Evolutionary conservation across 1,140 invertebrate genomes (phyloP).

Genomic region (Harpegnathos saltator): DNA sequence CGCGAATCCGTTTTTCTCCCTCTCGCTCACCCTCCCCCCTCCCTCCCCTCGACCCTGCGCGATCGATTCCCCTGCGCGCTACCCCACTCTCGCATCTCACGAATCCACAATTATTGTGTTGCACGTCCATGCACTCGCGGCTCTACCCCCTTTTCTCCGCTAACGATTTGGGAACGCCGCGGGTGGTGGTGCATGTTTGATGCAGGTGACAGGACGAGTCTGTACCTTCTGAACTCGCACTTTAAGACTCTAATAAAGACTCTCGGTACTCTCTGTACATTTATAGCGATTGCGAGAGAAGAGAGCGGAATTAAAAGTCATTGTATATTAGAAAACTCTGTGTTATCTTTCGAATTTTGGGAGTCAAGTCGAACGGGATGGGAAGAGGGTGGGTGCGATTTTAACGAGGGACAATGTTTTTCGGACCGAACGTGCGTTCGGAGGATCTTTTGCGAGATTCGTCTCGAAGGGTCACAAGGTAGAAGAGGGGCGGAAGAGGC

Average conservation of each 20-base stretch:
- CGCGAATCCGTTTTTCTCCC: slow-evolving; percentile 23
- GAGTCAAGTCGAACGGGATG: no score
- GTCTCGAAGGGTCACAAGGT: slow-evolving; percentile 43
- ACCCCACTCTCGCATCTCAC: background rate
- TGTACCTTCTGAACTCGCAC: background rate
- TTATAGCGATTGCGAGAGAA: no score
- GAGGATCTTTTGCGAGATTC: slow-evolving; percentile 45
- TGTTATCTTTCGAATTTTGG: background rate
- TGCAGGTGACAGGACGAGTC: background rate
- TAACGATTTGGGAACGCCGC: background rate
- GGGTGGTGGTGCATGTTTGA: background rate
- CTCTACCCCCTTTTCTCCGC: background rate
- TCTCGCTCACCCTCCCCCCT: no score
- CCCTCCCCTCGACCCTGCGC: background rate
- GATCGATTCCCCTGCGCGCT: slow-evolving; percentile 34
- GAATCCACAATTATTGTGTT: background rate
- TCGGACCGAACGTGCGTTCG: slow-evolving; percentile 46
- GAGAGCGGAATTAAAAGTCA: no score
- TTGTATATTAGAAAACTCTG: background rate
- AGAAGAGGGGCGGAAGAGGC: slow-evolving; percentile 30
- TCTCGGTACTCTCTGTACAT: no score
- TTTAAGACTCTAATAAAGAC: background rate
- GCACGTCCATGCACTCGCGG: background rate
- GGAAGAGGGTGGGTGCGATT: slow-evolving; percentile 1
- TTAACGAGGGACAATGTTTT: slow-evolving; percentile 56